Evolutionary conservation across 2,888 invertebrate genomes (phyloP), one percentile per base, ranked within the genome.

Genomic region (Philereme vetulata): DNA sequence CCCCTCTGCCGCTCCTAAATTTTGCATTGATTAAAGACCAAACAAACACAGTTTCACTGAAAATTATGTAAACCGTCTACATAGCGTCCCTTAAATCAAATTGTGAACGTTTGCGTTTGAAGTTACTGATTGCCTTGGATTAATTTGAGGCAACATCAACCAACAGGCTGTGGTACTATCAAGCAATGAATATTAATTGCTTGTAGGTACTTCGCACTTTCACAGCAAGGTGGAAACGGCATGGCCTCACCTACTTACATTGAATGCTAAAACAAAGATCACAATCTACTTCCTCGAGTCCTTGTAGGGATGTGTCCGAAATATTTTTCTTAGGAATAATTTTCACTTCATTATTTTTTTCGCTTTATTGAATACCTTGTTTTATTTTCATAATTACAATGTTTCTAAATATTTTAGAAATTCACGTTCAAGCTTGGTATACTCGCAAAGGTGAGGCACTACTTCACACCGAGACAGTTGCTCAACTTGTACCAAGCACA

Each of bases 221-320:
- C 76, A 71, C 75, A 72, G 66, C 68, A 40, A 60, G 59, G 56
- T 52, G 63, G 67, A 59, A 65, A 65, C 56, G 63, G 59, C 50
- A 66, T 64, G 66, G 66, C 76, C 75, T 70, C 70, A 75, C 70
- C 71, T 66, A 68, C 72, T 70, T 73, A 73, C 72, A 59, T 66
- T 79, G 80, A 80, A 83, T 83, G 76, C 71, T 77, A 78, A 82
- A 80, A 64, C 71, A 64, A 71, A 73, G 78, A 82, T 83, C 69
- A 72, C 74, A 71, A 82, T 76, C 75, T 35, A 42, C 49, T 53
- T 60, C 56, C 58, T 64, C 54, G 55, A 56, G n/a, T 56, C 64
- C 62, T 40, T 58, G 5, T 60, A 55, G 35, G 52, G 47, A n/a
- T 33, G 10, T 21, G 55, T 49, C 44, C 34, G 5, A 50, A 7